A percentile compares a stretch with the other conserved stretches of the same genome.
Conservation (phyloP, 2,113 vertebrate species). For the Syngnathus scovelli region DNA sequence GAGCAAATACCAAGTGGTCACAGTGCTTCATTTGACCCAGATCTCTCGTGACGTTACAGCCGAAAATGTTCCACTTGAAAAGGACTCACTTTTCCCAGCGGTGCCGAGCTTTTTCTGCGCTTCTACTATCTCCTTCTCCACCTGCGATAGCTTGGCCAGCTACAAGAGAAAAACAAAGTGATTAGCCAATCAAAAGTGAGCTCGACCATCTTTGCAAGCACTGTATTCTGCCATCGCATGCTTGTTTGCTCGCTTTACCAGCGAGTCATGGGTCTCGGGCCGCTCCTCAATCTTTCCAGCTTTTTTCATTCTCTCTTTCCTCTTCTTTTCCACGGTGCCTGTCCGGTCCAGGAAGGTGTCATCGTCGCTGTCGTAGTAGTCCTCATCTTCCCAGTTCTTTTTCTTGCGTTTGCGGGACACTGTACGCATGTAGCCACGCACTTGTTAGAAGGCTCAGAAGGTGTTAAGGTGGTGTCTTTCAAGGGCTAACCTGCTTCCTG, state of each 20-base stretch:
- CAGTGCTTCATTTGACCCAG: not conserved
- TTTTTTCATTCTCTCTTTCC: constrained; percentile 91
- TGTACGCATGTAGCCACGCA: constrained; percentile 36
- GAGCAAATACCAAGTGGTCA: not conserved
- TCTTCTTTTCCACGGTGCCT: constrained; percentile 89
- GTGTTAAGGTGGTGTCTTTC: not conserved
- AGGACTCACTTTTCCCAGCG: constrained; percentile 77
- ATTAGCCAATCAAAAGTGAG: too few relatives aligned
- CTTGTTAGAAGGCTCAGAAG: fast-evolving
- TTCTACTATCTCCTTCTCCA: constrained; percentile 83
- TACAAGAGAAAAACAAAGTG: constrained; percentile 33
- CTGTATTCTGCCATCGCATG: not conserved
- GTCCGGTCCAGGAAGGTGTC: constrained; percentile 95
- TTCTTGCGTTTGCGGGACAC: constrained; percentile 93
- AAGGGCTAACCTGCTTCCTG: constrained; percentile 86
- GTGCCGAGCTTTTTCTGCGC: constrained; percentile 80
- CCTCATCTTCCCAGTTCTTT: constrained; percentile 97
- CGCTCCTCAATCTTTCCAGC: constrained; percentile 91
- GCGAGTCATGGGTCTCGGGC: constrained; percentile 85
- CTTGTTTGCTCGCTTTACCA: constrained; percentile 67
- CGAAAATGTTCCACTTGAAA: not conserved
- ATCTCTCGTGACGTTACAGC: too few relatives aligned
- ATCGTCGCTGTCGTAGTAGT: constrained; percentile 96
- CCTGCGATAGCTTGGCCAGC: constrained; percentile 81
- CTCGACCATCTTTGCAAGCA: too few relatives aligned